A percentile compares a stretch with the other conserved stretches of the same genome.
These are phyloP conservation scores for Albula goreensis DNA, from an alignment of 2,113 vertebrate genomes.

Conservation along the genomic window DNA sequence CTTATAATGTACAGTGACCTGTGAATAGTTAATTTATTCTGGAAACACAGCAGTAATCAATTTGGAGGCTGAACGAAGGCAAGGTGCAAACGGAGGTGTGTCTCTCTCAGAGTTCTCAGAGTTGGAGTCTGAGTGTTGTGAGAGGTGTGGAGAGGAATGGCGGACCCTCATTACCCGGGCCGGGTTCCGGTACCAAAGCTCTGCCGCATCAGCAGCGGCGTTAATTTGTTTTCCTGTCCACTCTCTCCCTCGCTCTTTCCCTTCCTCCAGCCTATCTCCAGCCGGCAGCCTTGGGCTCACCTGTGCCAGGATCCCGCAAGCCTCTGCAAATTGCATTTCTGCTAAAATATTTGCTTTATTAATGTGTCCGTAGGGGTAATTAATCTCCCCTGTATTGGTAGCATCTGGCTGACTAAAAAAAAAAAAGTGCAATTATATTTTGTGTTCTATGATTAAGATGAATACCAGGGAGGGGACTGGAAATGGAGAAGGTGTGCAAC, in stretches of 20 bases:
- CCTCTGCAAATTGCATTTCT: slow-evolving; percentile 59
- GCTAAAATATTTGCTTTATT: slow-evolving; percentile 73
- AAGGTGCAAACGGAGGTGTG: too few relatives aligned
- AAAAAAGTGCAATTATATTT: slow-evolving; percentile 55
- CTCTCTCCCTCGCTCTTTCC: slow-evolving; percentile 51
- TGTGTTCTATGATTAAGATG: slow-evolving; percentile 62
- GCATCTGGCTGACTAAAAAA: slow-evolving; percentile 74
- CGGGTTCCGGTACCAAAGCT: slow-evolving; percentile 27
- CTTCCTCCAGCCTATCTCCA: slow-evolving; percentile 51
- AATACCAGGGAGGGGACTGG: slow-evolving; percentile 48
- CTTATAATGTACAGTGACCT: too few relatives aligned
- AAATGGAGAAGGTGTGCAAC: slow-evolving; percentile 44
- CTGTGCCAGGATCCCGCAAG: slow-evolving; percentile 56
- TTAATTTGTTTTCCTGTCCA: slow-evolving; percentile 58
- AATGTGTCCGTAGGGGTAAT: slow-evolving; percentile 64
- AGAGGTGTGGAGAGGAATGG: neutral
- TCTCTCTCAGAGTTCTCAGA: neutral
- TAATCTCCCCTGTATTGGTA: slow-evolving; percentile 69
- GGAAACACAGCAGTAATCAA: too few relatives aligned
- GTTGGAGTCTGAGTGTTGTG: neutral
- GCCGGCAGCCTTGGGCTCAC: slow-evolving; percentile 50
- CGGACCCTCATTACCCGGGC: slow-evolving; percentile 22
- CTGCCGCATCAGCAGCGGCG: slow-evolving; percentile 55
- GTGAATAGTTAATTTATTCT: too few relatives aligned
- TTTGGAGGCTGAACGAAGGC: too few relatives aligned